Evolutionary conservation across 1,140 invertebrate species (phyloP), one percentile per base, ranked within the genome.

Genomic region (Mactra quadrangularis): DNA sequence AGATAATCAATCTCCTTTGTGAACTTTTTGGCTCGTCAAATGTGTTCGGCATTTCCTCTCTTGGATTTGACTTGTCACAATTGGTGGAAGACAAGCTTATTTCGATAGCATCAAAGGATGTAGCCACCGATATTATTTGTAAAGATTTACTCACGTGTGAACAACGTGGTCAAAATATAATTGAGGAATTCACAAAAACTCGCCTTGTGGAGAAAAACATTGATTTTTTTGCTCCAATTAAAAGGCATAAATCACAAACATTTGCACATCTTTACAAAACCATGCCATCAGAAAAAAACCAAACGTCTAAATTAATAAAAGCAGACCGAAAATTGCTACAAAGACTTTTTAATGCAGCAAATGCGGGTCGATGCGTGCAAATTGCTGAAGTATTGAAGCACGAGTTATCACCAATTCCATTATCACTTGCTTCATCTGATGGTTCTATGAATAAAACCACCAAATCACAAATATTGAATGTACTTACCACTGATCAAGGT

Each of bases 301-400:
- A 29, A 13, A 31, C 19, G 35, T n/a, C 19, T 17, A 45, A 55
- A 6, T n/a, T 70, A 15, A 29, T 47, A 45, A 70, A 70, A 70
- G 66, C 66, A 47, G 66, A 70, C 45, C n/a, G 66, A 50, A 70
- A 70, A 29, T 31, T 70, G 64, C 31, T 38, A 19, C n/a, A 41
- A 68, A 13, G 64, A 13, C 41, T 70, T 19, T 70, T 70, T 35
- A 70, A 70, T 29, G 66, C 66, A 47, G 45, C 66, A 25, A 70
- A 50, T 70, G 41, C 41, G 27, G 66, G 41, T 22, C 25, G 7
- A 50, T 27, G 38, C 11, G 35, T 68, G 19, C 19, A 68, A 27
- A 68, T 27, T 19, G 31, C n/a, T 22, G 19, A 13, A n/a, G 66
- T 70, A 29, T 52, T 70, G 47, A 52, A 70, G 27, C 66, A 70